Conservation (phyloP, 2,888 invertebrate species). For the Dorcus hopei region DNA sequence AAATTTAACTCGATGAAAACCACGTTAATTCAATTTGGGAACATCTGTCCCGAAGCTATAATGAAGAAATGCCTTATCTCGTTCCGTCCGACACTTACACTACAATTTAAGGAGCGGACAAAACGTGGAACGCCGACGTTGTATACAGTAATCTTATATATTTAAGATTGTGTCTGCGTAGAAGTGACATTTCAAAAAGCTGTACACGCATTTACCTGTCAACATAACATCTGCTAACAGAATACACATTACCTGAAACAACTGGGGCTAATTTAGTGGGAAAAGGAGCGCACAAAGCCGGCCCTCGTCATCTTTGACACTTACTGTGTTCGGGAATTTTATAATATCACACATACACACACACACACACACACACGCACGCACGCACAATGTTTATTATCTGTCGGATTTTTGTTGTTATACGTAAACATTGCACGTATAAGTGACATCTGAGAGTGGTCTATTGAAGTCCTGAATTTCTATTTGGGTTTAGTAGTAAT, state of each 20-base stretch:
- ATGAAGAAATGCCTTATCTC: conserved; percentile 24
- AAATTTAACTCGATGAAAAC: background rate
- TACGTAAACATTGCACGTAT: conserved; percentile 18
- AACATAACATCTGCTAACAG: conserved; percentile 35
- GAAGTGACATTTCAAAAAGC: conserved; percentile 37
- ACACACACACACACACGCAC: conserved; percentile 27
- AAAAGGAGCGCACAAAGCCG: conserved; percentile 27
- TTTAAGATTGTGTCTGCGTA: conserved; percentile 38
- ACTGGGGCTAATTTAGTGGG: conserved; percentile 45
- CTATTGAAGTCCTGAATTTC: conserved; percentile 1
- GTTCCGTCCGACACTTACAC: conserved; percentile 39
- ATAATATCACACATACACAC: conserved; percentile 31
- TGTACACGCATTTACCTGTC: conserved; percentile 37
- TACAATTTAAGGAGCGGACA: conserved; percentile 39
- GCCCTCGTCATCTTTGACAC: conserved; percentile 38
- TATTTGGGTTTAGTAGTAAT: no score
- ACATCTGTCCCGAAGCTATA: conserved; percentile 22
- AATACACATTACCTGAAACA: conserved; percentile 42
- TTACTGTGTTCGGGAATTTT: conserved; percentile 32
- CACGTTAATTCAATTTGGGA: conserved; percentile 17
- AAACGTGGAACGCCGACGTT: conserved; percentile 25
- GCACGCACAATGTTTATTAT: conserved; percentile 10
- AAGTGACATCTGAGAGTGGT: conserved; percentile 18
- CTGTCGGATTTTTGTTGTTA: conserved; percentile 15
- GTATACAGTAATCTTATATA: conserved; percentile 45